These are phyloP conservation scores for Melanophora roralis DNA, from an alignment of 2,888 invertebrate genomes.

Conservation along the genomic window DNA sequence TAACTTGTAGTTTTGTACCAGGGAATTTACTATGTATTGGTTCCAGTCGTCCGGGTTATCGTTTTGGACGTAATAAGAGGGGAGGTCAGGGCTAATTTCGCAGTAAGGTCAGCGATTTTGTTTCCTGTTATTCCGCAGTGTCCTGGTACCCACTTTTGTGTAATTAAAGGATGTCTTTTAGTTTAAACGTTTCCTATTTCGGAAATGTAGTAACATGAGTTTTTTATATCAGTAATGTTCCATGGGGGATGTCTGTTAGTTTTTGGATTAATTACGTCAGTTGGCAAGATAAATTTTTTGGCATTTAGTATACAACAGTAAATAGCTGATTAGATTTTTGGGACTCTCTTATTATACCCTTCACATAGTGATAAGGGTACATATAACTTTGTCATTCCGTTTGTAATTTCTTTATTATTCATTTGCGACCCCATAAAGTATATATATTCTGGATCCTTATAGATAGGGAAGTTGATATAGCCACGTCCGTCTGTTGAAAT, in stretches of 20 bases:
- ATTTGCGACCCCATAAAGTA: too few relatives aligned
- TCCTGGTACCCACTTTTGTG: background rate
- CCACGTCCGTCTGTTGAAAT: too few relatives aligned
- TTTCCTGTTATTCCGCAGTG: background rate
- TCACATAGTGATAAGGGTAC: too few relatives aligned
- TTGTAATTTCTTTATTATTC: too few relatives aligned
- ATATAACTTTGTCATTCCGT: too few relatives aligned
- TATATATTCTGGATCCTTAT: too few relatives aligned
- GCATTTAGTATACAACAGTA: background rate
- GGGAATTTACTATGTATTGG: too few relatives aligned
- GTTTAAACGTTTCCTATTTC: background rate
- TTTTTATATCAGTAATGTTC: conserved; percentile 1
- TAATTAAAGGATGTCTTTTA: background rate
- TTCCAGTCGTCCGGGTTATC: too few relatives aligned
- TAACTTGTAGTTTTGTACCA: too few relatives aligned
- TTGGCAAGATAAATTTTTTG: background rate
- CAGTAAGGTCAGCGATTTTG: background rate
- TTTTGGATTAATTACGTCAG: background rate
- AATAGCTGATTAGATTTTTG: background rate
- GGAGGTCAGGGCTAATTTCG: background rate
- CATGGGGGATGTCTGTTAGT: background rate
- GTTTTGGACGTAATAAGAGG: background rate
- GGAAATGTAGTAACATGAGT: background rate
- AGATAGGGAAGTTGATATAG: too few relatives aligned
- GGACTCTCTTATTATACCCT: too few relatives aligned